Base-by-base conservation (phyloP, 2,797 vertebrate species). In the Vultur gryphus region DNA sequence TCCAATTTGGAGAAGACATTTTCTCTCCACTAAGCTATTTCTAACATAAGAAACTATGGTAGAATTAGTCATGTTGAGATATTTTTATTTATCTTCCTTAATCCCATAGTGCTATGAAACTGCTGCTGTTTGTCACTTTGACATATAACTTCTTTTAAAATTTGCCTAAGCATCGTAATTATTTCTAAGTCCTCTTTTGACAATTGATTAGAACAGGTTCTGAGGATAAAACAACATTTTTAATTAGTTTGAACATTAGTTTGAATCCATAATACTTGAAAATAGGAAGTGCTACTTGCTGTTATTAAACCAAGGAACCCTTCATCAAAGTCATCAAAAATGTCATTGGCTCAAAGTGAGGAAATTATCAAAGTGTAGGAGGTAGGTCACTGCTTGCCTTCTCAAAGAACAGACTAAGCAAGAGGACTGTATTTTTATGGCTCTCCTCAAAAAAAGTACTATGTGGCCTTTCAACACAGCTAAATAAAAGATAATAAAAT, bases 221-320 rank as follows among this genome's bases (percentile, higher is more conserved):
- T 76, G 58, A 92, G 73, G 46, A 95, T 58, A 91, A 95, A 95
- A 81, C 19, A 86, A 16, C 35, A 39, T 5, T 86, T 93, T 93
- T 78, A 72, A 94, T 89, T 83, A 76, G 11, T 54, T 51, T 81
- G 64, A 92, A 80, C 6, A 52, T 70, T 55, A 71, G 28, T 83
- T 86, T 85, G 61, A 94, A 79, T 57, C 25, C 41, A 72, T 79
- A 93, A 62, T 73, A 18, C 35, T 84, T 69, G 39, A 88, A 95
- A 93, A 88, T 28, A 69, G 21, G 57, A 94, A 89, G 54, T 70
- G 44, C 3, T 84, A 35, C 48, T 77, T 89, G 41, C 23, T 66
- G 2, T 84, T 80, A 73, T 73, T 84, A 85, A 95, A 90, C 7
- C 13, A 49, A 71, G 39, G 19, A 90, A 59, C 0, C 0, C 17